A percentile compares a stretch with the other conserved stretches of the same genome.
phyloP scores from a whole-genome alignment of 2,888 invertebrate species.

The Gastracanthus pulcherrimus region DNA sequence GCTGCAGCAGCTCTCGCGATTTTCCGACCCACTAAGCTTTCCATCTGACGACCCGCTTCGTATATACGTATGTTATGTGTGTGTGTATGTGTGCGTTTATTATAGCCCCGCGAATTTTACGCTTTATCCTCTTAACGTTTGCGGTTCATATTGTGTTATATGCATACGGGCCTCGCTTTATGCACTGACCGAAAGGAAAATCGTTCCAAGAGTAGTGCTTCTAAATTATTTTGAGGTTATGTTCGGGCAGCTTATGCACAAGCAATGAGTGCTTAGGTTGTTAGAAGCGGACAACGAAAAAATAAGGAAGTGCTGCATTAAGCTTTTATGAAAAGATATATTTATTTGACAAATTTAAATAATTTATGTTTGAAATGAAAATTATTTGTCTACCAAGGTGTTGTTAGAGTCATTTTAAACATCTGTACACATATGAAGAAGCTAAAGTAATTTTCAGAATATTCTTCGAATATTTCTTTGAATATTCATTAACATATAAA shows the following conservation, averaged over 20 bases:
- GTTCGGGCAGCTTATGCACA: background rate
- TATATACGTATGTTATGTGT: background rate
- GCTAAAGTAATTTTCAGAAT: too few relatives aligned
- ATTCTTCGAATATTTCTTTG: too few relatives aligned
- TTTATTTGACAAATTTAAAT: background rate
- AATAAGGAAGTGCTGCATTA: too few relatives aligned
- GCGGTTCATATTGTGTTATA: background rate
- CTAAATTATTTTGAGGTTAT: background rate
- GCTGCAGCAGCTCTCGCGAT: too few relatives aligned
- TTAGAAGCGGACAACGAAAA: too few relatives aligned
- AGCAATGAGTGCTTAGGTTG: too few relatives aligned
- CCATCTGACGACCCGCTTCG: background rate
- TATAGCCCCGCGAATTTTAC: background rate
- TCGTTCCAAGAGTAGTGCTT: background rate
- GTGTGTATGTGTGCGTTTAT: background rate
- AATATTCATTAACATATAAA: too few relatives aligned
- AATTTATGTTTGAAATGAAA: too few relatives aligned
- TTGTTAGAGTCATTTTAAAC: too few relatives aligned
- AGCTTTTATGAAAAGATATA: too few relatives aligned
- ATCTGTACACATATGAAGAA: too few relatives aligned
- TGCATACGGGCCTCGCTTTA: background rate
- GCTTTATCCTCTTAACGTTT: slow-evolving; percentile 1
- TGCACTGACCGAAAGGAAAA: slow-evolving; percentile 17
- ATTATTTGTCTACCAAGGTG: too few relatives aligned
- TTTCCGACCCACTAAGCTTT: slow-evolving; percentile 28